phyloP scores from a whole-genome alignment of 1,140 invertebrate genomes.

The Tyrophagus putrescentiae region DNA sequence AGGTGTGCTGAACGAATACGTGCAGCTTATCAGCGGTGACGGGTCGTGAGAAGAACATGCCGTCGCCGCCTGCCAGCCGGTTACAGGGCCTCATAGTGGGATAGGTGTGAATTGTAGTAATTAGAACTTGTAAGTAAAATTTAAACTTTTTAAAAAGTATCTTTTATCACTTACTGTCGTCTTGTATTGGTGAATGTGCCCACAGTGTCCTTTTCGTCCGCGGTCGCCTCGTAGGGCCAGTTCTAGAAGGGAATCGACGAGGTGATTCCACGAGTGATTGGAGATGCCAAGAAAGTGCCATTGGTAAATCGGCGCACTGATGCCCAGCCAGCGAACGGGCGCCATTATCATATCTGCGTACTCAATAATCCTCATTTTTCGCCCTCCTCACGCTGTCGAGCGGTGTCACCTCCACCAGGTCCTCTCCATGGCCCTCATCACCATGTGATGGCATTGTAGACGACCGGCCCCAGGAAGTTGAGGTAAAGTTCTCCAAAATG shows the following conservation, averaged over 20 bases:
- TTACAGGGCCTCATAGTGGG: constrained; percentile 5
- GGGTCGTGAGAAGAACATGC: neutral
- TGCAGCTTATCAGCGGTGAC: neutral
- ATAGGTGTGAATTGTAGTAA: neutral
- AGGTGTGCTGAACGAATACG: neutral
- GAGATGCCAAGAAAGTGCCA: neutral
- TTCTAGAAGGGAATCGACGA: neutral
- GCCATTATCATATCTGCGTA: neutral
- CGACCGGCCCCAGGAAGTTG: neutral
- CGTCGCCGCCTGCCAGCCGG: neutral
- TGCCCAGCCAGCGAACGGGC: neutral
- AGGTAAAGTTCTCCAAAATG: neutral
- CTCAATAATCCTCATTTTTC: neutral
- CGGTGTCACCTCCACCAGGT: neutral
- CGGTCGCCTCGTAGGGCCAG: neutral
- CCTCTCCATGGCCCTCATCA: neutral
- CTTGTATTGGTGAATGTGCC: neutral
- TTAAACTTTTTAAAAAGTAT: neutral
- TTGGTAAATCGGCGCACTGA: neutral
- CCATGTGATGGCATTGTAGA: neutral
- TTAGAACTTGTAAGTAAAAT: neutral
- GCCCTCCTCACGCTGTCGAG: neutral
- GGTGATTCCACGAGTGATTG: neutral
- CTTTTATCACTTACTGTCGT: neutral
- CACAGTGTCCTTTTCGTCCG: neutral